Evolutionary conservation across 2,113 vertebrate genomes (phyloP), one percentile per base, ranked within the genome.

Genomic region (Carassius carassius): DNA sequence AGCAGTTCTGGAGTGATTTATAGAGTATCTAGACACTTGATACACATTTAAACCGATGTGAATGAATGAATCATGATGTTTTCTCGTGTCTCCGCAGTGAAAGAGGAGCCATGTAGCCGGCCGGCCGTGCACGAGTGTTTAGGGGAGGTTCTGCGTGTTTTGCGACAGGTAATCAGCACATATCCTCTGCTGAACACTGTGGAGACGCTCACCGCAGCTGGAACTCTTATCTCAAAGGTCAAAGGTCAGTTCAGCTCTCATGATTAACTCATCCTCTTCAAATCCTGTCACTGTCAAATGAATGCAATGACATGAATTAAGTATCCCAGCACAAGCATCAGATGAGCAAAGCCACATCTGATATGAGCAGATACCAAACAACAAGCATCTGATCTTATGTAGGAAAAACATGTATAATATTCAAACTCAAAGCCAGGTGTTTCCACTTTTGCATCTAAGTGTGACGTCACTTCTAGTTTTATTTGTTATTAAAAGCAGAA

Each of bases 101-200:
- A 94, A 58, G 86, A 91, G 95, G 98, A 88, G 90, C 91, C 67
- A 3, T 21, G 47, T 29, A 82, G 9, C 94, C 93, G 78, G 89
- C 95, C 49, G 92, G 95, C 95, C 78, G 96, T 97, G 44, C 96
- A 98, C 0, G 98, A 99, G 91, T 95, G 93, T 83, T 89, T 99
- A 85, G 97, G 97, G 0, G 98, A 99, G 87, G 96, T 97, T 17
- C 92, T 99, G 5, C 94, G 97, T 0, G 90, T 97, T 70, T 91
- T 99, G 87, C 95, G 95, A 3, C 98, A 98, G 92, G 92, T 99
- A 79, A 97, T 99, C 89, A 94, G 5, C 93, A 97, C 94, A 0
- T 97, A 98, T 89, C 98, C 97, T 0, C 95, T 98, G 91, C 96
- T 99, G 83, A 99, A 98, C 94, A 99, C 98, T 0, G 91, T 99